These are phyloP conservation scores for Phyllostomus hastatus DNA, from an alignment of 2,113 vertebrate genomes.

Conservation along the genomic window DNA sequence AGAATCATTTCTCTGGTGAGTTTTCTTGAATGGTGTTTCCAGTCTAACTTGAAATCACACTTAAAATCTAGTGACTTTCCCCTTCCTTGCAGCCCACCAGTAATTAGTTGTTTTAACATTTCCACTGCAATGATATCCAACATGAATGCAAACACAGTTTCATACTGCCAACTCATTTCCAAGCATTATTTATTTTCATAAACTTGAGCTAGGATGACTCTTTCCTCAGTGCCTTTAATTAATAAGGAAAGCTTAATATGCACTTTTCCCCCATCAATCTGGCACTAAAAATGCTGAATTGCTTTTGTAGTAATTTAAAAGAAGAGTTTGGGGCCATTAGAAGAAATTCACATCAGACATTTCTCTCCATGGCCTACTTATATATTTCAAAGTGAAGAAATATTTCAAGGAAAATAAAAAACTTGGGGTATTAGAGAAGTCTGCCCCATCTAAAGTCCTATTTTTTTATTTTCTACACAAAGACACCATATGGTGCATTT, in stretches of 20 bases:
- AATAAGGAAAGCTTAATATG: slow-evolving; percentile 81
- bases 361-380: slow-evolving; percentile 68
- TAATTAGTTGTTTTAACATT: slow-evolving; percentile 64
- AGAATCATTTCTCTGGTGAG: not conserved
- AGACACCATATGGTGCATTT: slow-evolving; percentile 61
- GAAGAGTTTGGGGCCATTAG: slow-evolving; percentile 75
- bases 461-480: slow-evolving; percentile 47
- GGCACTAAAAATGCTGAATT: slow-evolving; percentile 81
- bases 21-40: not conserved
- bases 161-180: slow-evolving; percentile 47
- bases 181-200: slow-evolving; percentile 75
- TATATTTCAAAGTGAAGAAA: slow-evolving; percentile 67
- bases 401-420: slow-evolving; percentile 66
- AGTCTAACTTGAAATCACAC: not conserved
- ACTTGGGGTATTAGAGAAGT: slow-evolving; percentile 40
- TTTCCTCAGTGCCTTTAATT: slow-evolving; percentile 79
- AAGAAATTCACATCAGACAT: slow-evolving; percentile 74
- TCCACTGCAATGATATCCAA: slow-evolving; percentile 39
- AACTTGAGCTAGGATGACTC: slow-evolving; percentile 60
- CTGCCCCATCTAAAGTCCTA: slow-evolving; percentile 36
- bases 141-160: slow-evolving; percentile 40
- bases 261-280: slow-evolving; percentile 67
- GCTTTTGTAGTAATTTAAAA: slow-evolving; percentile 75
- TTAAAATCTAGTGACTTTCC: not conserved
- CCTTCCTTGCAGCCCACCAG: not conserved